These are phyloP conservation scores for Noctua janthe DNA, from an alignment of 2,888 invertebrate genomes.

Conservation along the genomic window DNA sequence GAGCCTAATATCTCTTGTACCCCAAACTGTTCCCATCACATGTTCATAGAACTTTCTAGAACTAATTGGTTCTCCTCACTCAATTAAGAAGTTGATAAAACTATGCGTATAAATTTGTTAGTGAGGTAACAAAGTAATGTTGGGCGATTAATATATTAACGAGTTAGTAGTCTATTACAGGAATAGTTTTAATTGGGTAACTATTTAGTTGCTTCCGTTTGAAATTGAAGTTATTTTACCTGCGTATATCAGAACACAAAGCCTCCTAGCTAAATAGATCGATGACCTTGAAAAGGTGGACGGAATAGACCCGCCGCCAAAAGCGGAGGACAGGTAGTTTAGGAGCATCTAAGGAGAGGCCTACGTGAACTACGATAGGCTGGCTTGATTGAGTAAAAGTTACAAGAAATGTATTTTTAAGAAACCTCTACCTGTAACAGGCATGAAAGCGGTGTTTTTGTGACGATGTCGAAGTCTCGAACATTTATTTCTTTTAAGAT, in stretches of 20 bases:
- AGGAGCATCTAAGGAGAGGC: neutral
- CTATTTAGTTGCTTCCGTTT: neutral
- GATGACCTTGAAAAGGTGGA: neutral
- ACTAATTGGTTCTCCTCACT: constrained; percentile 40
- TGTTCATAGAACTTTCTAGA: constrained; percentile 26
- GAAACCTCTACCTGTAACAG: neutral
- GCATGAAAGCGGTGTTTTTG: neutral
- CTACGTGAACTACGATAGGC: neutral
- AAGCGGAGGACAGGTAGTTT: neutral
- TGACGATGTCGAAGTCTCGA: neutral
- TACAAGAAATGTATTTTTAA: neutral
- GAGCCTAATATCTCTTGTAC: constrained; percentile 4
- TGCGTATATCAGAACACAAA: neutral
- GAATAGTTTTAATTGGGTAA: constrained; percentile 16
- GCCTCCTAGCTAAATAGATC: neutral
- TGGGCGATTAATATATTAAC: constrained; percentile 36
- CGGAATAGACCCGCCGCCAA: neutral
- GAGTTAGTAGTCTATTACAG: neutral
- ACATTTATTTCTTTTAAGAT: neutral
- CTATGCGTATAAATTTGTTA: constrained; percentile 38
- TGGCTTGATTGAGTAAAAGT: neutral
- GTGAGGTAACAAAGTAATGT: constrained; percentile 18
- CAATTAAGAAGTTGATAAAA: constrained; percentile 46
- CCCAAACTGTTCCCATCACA: neutral
- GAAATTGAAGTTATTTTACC: no score